Percentiles rank a stretch among this genome's conserved stretches.
Evolutionary conservation across 2,797 vertebrate species (phyloP).

Genomic region (Acanthis flammea): DNA sequence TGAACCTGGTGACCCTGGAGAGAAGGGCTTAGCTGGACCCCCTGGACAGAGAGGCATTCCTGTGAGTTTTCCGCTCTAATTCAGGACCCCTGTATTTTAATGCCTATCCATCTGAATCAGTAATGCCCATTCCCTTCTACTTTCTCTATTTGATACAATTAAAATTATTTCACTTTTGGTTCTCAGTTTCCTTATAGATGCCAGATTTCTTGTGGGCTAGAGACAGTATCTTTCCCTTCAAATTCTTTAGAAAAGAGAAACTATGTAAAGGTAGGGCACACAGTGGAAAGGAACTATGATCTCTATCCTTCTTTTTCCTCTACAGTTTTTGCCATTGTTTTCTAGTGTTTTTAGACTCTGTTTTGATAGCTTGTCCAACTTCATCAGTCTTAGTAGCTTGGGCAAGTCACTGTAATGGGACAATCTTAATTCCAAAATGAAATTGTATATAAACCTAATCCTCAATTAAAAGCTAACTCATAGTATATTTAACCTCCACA

Average conservation of each 20-base stretch:
- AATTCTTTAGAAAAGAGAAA: background rate
- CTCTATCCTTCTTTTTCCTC: background rate
- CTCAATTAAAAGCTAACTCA: background rate
- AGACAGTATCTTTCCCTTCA: background rate
- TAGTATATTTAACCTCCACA: conserved; percentile 47
- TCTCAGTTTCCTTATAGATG: background rate
- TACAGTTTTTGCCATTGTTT: background rate
- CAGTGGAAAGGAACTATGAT: background rate
- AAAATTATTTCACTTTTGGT: background rate
- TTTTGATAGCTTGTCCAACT: background rate
- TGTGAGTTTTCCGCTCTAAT: conserved; percentile 67
- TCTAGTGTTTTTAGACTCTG: background rate
- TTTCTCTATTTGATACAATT: background rate
- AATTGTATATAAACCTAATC: background rate
- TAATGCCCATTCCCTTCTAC: background rate
- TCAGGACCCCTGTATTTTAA: background rate
- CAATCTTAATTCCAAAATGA: background rate
- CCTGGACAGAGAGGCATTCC: conserved; percentile 77
- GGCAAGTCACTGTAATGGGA: background rate
- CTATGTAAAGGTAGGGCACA: background rate
- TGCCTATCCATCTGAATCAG: background rate
- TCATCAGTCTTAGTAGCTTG: background rate
- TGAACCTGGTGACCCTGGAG: conserved; percentile 79
- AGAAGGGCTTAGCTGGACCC: conserved; percentile 71
- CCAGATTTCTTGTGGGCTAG: background rate